Base-by-base conservation (phyloP, 1,140 invertebrate species). In the Matsumurasca onukii region DNA sequence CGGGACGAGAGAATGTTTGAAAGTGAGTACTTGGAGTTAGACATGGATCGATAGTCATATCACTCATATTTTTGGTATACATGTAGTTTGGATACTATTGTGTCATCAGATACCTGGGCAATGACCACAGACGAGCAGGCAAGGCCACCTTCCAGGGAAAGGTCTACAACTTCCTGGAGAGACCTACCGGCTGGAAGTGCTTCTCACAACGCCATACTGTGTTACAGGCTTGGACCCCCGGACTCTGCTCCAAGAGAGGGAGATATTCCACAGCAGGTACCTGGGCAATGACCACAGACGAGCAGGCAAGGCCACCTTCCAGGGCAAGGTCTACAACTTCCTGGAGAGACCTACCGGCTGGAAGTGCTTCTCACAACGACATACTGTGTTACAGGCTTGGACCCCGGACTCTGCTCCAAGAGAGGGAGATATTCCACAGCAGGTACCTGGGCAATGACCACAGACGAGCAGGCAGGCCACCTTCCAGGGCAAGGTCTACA, bases 131-230 rank as follows among this genome's bases (percentile, higher is more conserved):
- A 9, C 30, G 74, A 20, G 74, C 73, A 15, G 71, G 73, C 3
- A 59, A 59, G 25, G 74, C 73, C 12, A 75, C 73, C 0, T 84
- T 86, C 71, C 86, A 88, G 76, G 87, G 88, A 72, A 80, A 84
- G 67, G 82, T 87, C 15, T 89, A 88, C 77, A 83, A 88, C 66
- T 88, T 89, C 74, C 79, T 89, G 55, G 87, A 89, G 74, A 85
- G 88, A 77, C 87, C 86, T 0, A 82, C 81, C 5, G 86, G 87
- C 57, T 88, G 86, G 86, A 78, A 86, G 70, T 88, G 87, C 73
- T 87, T 88, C 79, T 72, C 88, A 71, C 88, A 89, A 76, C 87
- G 88, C 80, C 89, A 88, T 77, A 84, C 87, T 73, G 89, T 91
- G 89, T 91, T 67, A 15, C 71, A 75, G 74, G 72, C 59, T 64